These are phyloP conservation scores for Drosophila paranaensis DNA, from an alignment of 2,888 invertebrate genomes.

Conservation along the genomic window DNA sequence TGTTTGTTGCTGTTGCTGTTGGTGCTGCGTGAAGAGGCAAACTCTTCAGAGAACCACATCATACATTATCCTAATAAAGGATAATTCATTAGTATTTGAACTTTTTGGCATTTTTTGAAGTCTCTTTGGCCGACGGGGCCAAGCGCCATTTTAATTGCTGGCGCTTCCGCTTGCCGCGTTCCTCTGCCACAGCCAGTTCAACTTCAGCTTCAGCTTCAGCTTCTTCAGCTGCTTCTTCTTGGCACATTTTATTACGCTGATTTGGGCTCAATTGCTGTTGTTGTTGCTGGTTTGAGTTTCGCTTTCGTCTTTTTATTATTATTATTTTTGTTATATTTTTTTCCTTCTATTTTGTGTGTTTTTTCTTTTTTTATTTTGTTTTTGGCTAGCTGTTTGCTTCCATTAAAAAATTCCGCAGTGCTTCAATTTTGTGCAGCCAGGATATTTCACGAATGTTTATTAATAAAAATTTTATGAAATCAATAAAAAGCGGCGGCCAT, in stretches of 20 bases:
- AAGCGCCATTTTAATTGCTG: constrained; percentile 73
- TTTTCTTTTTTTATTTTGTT: neutral
- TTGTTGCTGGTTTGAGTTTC: constrained; percentile 17
- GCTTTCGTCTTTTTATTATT: constrained; percentile 1
- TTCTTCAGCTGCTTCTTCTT: constrained; percentile 13
- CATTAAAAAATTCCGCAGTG: constrained; percentile 72
- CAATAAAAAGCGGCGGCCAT: constrained; percentile 54
- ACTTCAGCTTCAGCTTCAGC: neutral
- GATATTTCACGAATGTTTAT: constrained; percentile 79
- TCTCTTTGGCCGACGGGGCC: constrained; percentile 60
- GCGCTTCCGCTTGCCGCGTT: constrained; percentile 35
- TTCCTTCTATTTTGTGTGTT: constrained; percentile 4
- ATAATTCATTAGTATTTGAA: constrained; percentile 84
- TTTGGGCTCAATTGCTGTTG: constrained; percentile 41
- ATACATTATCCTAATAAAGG: constrained; percentile 84
- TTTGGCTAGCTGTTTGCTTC: constrained; percentile 44
- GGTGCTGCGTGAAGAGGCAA: constrained; percentile 55
- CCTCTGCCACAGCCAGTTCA: constrained; percentile 3
- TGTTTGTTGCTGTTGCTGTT: constrained; percentile 27
- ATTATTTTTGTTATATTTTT: neutral
- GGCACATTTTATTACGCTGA: constrained; percentile 66
- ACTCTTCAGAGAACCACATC: constrained; percentile 82
- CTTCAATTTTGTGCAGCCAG: constrained; percentile 52
- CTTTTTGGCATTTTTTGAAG: constrained; percentile 83
- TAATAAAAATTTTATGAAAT: constrained; percentile 78